These are phyloP conservation scores for Mycogona germanica DNA, from an alignment of 2,888 invertebrate species.

Conservation along the genomic window DNA sequence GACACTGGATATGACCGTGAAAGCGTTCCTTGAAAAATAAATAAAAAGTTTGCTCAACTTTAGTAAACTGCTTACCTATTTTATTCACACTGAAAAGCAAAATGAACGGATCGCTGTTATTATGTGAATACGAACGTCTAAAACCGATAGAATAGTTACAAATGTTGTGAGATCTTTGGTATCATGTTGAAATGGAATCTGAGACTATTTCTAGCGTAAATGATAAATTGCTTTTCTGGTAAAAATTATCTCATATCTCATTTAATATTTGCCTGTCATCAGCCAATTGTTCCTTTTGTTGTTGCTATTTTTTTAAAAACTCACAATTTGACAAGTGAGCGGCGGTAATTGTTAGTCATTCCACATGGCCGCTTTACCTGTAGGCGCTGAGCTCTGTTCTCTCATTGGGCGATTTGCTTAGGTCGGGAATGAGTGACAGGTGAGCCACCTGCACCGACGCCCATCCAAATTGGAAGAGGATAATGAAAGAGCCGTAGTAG, in stretches of 20 bases:
- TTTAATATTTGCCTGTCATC: not conserved
- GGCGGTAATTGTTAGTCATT: too few relatives aligned
- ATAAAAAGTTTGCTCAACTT: constrained; percentile 2
- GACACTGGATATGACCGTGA: constrained; percentile 76
- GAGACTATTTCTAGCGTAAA: too few relatives aligned
- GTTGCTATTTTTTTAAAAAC: not conserved
- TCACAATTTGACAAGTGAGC: not conserved
- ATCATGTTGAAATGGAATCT: too few relatives aligned
- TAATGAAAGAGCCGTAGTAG: constrained; percentile 13
- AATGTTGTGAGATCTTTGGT: too few relatives aligned
- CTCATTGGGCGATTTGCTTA: constrained; percentile 58
- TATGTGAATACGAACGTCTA: too few relatives aligned
- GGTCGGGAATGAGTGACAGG: constrained; percentile 70
- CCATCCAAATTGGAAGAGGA: constrained; percentile 17
- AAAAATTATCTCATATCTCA: too few relatives aligned
- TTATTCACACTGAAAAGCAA: too few relatives aligned
- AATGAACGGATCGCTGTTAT: too few relatives aligned
- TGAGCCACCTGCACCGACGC: constrained; percentile 65
- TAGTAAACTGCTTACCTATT: too few relatives aligned
- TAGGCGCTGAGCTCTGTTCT: constrained; percentile 63
- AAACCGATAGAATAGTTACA: too few relatives aligned
- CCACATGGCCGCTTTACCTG: constrained; percentile 42
- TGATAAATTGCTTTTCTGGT: too few relatives aligned
- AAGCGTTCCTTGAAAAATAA: too few relatives aligned
- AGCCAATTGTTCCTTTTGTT: not conserved